Percentiles rank a stretch among this genome's conserved stretches.
These are phyloP conservation scores for Enteromius trimaculatus DNA, from an alignment of 2,797 vertebrate genomes.

Conservation along the genomic window DNA sequence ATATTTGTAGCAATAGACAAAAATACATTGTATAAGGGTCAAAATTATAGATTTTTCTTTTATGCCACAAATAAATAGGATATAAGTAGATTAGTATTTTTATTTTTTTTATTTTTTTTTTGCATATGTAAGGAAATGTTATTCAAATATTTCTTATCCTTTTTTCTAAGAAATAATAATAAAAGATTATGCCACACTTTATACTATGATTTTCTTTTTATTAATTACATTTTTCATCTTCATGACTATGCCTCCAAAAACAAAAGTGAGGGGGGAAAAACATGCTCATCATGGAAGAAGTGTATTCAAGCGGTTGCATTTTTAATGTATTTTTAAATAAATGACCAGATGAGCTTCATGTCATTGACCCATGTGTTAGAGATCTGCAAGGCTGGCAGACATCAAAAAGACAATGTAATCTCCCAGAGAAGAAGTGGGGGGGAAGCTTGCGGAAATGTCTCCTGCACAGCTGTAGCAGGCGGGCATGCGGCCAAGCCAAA, in stretches of 20 bases:
- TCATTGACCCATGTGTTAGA: conserved; percentile 14
- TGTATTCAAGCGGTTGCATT: not conserved
- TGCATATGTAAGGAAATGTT: not conserved
- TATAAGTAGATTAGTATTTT: too few relatives aligned
- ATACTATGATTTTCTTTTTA: not conserved
- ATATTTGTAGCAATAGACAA: too few relatives aligned
- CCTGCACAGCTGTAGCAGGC: conserved; percentile 63
- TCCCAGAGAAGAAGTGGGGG: conserved; percentile 57
- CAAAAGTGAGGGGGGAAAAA: not conserved
- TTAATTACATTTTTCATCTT: not conserved
- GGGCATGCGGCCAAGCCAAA: conserved; percentile 58
- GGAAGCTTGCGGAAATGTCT: conserved; percentile 71
- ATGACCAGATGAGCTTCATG: not conserved
- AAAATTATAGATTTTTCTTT: too few relatives aligned
- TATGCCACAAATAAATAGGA: too few relatives aligned
- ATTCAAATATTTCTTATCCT: not conserved
- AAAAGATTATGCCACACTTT: not conserved
- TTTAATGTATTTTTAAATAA: not conserved
- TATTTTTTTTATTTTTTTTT: too few relatives aligned
- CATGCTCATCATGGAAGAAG: not conserved
- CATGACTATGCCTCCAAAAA: not conserved
- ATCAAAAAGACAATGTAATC: conserved; percentile 58
- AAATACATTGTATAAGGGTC: too few relatives aligned
- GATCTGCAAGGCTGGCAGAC: conserved; percentile 57
- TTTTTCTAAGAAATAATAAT: not conserved